These are phyloP conservation scores for Melangyna quadrimaculata DNA, from an alignment of 2,888 invertebrate species.

Conservation along the genomic window DNA sequence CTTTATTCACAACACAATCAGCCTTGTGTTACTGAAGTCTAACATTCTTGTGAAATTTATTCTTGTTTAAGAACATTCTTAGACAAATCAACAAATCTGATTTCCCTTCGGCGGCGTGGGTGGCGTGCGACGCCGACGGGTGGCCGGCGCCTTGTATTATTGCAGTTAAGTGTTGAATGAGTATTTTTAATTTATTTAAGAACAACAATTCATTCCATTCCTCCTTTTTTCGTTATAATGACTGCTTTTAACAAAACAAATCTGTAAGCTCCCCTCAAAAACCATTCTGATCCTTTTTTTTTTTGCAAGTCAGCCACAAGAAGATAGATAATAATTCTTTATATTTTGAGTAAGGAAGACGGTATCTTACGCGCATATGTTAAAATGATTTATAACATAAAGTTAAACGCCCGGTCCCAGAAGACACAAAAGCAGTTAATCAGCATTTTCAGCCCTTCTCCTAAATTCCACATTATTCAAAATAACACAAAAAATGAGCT, in stretches of 20 bases:
- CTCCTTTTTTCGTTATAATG: background rate
- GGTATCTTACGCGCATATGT: slow-evolving; percentile 13
- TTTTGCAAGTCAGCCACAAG: background rate
- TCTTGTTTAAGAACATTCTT: too few species aligned
- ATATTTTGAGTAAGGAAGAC: background rate
- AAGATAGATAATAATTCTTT: background rate
- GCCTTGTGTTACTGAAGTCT: too few species aligned
- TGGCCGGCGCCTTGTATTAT: too few species aligned
- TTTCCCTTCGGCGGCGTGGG: too few species aligned
- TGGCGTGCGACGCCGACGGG: too few species aligned
- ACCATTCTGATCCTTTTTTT: background rate
- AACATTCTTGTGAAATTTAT: too few species aligned
- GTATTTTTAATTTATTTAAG: background rate
- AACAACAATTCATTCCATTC: background rate
- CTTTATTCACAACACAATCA: too few species aligned
- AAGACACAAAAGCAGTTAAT: slow-evolving; percentile 7
- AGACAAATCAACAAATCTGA: too few species aligned
- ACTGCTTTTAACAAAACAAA: background rate
- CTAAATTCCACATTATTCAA: background rate
- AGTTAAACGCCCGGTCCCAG: slow-evolving; percentile 9
- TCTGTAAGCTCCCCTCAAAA: background rate
- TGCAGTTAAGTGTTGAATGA: background rate
- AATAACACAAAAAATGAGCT: background rate
- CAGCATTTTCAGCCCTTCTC: slow-evolving; percentile 5
- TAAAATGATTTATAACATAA: slow-evolving; percentile 21